Evolutionary conservation across 2,797 vertebrate genomes (phyloP), one percentile per base, ranked within the genome.

Genomic region (Rhinogobio ventralis): DNA sequence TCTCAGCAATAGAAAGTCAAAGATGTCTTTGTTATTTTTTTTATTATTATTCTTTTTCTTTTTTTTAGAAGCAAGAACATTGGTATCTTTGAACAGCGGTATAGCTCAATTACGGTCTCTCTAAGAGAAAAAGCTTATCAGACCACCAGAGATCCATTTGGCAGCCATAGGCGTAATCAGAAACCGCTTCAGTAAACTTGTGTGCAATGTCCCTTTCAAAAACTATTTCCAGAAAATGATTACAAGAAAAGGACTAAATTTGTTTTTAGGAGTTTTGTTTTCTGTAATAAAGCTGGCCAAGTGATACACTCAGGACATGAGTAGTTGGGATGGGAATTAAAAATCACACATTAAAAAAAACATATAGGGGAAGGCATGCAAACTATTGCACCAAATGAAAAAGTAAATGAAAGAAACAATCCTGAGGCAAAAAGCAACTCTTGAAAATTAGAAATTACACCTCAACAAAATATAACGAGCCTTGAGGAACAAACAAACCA

Each of bases 71-170:
- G 20, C 57, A 78, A 69, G 66, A 64, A 20, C 36, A 23, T 23
- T 73, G 33, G 30, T 62, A 42, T 45, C 51, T 73, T 76, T 45
- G 67, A 74, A 68, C 46, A 30, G n/a, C 8, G 20, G 69, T 85
- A 74, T 28, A 62, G 68, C 75, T 86, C 60, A 55, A 79, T 73
- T 78, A 75, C n/a, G 33, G 46, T 66, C 53, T 79, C 20, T 53
- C 74, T 66, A 19, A 36, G 11, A 64, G 57, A 53, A 67, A 78
- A 60, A 36, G 46, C 49, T 46, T 68, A 79, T 74, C 81, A 80
- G 79, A 55, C 69, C 42, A 33, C 80, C 49, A 3, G 86, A 79
- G 67, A 85, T 85, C 83, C 62, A 79, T 79, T 62, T 84, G 75
- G 75, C 42, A 79, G n/a, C 33, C 72, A 51, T 19, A 25, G 55